Evolutionary conservation across 2,797 vertebrate species (phyloP), one percentile per base, ranked within the genome.

Genomic region (Crenichthys baileyi): DNA sequence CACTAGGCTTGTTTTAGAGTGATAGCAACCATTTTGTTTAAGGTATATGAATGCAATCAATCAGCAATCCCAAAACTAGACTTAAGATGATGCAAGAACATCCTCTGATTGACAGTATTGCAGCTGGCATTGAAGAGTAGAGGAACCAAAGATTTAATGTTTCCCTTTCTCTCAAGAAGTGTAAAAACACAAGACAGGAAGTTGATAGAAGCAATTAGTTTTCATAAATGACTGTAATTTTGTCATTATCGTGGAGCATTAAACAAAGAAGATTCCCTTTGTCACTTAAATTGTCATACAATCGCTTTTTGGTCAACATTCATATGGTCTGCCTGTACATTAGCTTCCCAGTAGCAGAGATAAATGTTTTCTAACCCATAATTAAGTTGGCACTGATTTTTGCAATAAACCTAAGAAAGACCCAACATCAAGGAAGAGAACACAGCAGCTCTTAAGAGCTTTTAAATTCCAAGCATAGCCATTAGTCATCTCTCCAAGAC

Each of bases 251-350:
- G 56, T 13, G 22, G 31, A 36, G 39, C 7, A 56, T 39, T 41
- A 56, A 73, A 53, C 9, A 36, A 22, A 72, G 26, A n/a, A 74
- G 72, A 88, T 79, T 84, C 81, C 76, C 80, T 78, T 83, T 26
- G 72, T 36, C 20, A 83, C 22, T 53, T 80, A 76, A 81, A 78
- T 70, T 46, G 55, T 39, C 63, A 65, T 24, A 39, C 18, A 20
- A 56, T 15, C 16, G 3, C 7, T 15, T n/a, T 53, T 41, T 24
- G 29, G 50, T 15, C 29, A 70, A 46, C 6, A n/a, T 70, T 70
- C 15, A 5, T 13, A 68, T 68, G 39, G 20, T 22, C 63, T n/a
- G 22, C 22, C 39, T 1, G 11, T 26, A 44, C 12, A 26, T 46
- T 15, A 1, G 41, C 67, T 46, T 46, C 13, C 51, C 65, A 39